phyloP scores from a whole-genome alignment of 2,797 vertebrate genomes.

The Paratrypauchen microcephalus region DNA sequence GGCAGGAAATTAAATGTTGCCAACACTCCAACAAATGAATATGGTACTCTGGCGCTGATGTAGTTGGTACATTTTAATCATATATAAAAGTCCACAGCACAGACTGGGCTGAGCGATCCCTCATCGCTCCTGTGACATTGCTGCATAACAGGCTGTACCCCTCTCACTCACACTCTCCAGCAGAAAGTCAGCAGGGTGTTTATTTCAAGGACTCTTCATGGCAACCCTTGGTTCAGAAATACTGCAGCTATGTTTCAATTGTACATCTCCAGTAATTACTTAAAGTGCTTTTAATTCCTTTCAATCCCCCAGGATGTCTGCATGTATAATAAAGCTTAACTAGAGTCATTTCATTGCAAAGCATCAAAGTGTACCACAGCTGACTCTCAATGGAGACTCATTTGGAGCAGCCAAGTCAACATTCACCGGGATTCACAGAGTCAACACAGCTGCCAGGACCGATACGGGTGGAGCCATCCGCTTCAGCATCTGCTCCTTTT shows the following conservation, averaged over 20 bases:
- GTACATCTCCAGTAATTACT: slow-evolving; percentile 76
- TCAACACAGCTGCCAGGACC: slow-evolving; percentile 79
- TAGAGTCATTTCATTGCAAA: slow-evolving; percentile 73
- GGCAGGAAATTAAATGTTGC: neutral
- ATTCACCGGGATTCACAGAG: slow-evolving; percentile 76
- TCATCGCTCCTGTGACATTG: slow-evolving; percentile 33
- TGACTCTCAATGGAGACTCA: slow-evolving; percentile 76
- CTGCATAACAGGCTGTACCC: slow-evolving; percentile 52
- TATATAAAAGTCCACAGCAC: neutral
- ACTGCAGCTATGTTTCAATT: slow-evolving; percentile 70
- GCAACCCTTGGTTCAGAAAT: slow-evolving; percentile 62
- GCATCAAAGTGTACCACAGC: slow-evolving; percentile 77
- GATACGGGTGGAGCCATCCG: slow-evolving; percentile 64
- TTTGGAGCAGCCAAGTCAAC: slow-evolving; percentile 76
- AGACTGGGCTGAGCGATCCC: slow-evolving; percentile 8
- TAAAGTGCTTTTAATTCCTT: slow-evolving; percentile 79
- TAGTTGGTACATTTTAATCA: slow-evolving; percentile 2
- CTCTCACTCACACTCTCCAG: slow-evolving; percentile 48
- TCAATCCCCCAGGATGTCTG: slow-evolving; percentile 78
- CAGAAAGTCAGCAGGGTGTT: slow-evolving; percentile 58
- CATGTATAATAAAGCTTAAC: slow-evolving; percentile 79
- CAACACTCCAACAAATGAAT: neutral
- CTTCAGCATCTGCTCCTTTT: slow-evolving; percentile 77
- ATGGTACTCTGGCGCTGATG: neutral
- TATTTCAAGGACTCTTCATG: slow-evolving; percentile 68